Percentiles rank a stretch among this genome's conserved stretches.
Conservation (phyloP, 2,888 invertebrate genomes). For the Carpatolechia fugitivella region DNA sequence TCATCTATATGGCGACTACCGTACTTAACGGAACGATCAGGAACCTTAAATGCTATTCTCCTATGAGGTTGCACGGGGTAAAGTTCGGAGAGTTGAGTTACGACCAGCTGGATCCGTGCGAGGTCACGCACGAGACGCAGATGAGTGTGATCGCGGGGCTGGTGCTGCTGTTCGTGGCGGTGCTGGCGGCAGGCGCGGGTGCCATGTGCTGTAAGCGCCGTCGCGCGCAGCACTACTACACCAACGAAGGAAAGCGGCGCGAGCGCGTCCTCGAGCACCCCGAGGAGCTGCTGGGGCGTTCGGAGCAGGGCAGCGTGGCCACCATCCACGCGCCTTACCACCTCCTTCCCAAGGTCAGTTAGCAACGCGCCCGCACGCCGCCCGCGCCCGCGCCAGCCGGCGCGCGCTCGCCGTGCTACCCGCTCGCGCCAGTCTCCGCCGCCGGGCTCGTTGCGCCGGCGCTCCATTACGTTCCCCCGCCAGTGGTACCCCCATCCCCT, state of each 20-base stretch:
- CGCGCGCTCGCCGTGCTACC: conserved; percentile 14
- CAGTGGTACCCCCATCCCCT: conserved; percentile 34
- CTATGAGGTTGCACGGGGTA: conserved; percentile 73
- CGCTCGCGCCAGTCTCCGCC: conserved; percentile 20
- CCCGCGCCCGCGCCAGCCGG: conserved; percentile 22
- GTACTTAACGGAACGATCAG: conserved; percentile 71
- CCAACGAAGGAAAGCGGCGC: conserved; percentile 84
- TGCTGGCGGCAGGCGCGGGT: conserved; percentile 75
- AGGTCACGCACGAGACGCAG: conserved; percentile 74
- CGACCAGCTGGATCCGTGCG: conserved; percentile 61
- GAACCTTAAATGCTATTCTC: conserved; percentile 79
- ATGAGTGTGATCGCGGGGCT: conserved; percentile 77
- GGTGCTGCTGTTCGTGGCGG: conserved; percentile 61
- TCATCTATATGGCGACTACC: conserved; percentile 77
- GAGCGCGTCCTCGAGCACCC: conserved; percentile 64
- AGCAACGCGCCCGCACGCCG: conserved; percentile 49
- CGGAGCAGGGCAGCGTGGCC: conserved; percentile 59
- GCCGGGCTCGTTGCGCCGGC: conserved; percentile 32
- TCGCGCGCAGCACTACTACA: conserved; percentile 87
- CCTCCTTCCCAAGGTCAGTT: conserved; percentile 57
- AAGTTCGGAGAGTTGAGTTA: conserved; percentile 49
- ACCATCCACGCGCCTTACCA: conserved; percentile 66
- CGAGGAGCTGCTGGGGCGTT: conserved; percentile 54
- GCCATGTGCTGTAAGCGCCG: conserved; percentile 84
- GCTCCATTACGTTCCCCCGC: conserved; percentile 40